A percentile compares a stretch with the other conserved stretches of the same genome.
Evolutionary conservation across 1,140 invertebrate genomes (phyloP).

Genomic region (Neomicropteryx cornuta): DNA sequence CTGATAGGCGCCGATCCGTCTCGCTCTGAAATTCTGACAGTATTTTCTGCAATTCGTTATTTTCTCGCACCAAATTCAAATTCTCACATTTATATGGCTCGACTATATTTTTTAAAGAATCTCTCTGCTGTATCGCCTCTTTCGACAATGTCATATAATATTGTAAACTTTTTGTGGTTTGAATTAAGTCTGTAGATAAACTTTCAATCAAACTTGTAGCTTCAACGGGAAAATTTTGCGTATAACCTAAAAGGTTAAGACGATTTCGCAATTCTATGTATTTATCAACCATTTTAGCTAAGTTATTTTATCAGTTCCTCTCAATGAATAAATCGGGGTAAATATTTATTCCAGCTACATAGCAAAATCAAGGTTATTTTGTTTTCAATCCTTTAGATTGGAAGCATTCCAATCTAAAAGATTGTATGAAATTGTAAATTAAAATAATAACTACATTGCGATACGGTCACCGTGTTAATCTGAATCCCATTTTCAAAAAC

Average conservation of each 20-base stretch:
- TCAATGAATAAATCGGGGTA: no score
- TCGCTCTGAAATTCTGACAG: no score
- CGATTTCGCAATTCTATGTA: slow-evolving; percentile 45
- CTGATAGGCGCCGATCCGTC: slow-evolving; percentile 22
- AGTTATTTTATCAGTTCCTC: no score
- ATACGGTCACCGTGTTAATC: no score
- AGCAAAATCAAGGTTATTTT: no score
- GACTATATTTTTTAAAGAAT: slow-evolving; percentile 42
- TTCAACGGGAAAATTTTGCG: slow-evolving; percentile 57
- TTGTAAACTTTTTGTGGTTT: slow-evolving; percentile 67
- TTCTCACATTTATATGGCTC: slow-evolving; percentile 64
- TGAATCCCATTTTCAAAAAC: no score
- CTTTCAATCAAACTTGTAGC: slow-evolving; percentile 63
- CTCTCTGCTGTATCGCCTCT: slow-evolving; percentile 46
- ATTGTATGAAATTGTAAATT: no score
- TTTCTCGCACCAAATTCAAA: slow-evolving; percentile 54
- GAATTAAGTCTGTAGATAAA: slow-evolving; percentile 60
- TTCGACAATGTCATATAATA: slow-evolving; percentile 65
- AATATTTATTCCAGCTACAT: no score
- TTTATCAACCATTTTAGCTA: slow-evolving; percentile 26
- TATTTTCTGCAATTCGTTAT: slow-evolving; percentile 58
- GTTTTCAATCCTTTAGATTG: no score
- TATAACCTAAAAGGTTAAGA: slow-evolving; percentile 62
- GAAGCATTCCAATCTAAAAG: no score
- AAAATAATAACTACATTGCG: no score